A percentile compares a stretch with the other conserved stretches of the same genome.
Evolutionary conservation across 2,888 invertebrate genomes (phyloP).

Genomic region (Melanotus villosus): DNA sequence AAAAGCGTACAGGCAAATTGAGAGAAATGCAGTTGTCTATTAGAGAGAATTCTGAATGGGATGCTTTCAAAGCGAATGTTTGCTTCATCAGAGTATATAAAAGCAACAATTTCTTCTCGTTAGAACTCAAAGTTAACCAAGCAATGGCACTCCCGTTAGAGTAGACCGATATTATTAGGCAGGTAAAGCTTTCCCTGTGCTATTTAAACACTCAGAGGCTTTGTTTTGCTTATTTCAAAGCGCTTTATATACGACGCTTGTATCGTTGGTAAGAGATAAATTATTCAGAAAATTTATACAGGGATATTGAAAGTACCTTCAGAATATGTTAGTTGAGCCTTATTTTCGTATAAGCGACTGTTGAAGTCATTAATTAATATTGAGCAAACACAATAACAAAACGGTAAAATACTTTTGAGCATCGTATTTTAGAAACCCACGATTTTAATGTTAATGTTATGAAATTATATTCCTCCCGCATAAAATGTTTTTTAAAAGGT

Average conservation of each 20-base stretch:
- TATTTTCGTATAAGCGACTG: neutral
- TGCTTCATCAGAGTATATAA: constrained; percentile 18
- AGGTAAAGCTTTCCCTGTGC: constrained; percentile 1
- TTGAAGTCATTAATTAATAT: neutral
- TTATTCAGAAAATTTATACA: constrained; percentile 15
- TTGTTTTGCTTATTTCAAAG: constrained; percentile 13
- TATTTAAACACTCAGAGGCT: constrained; percentile 1
- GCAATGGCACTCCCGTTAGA: constrained; percentile 1
- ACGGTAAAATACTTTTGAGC: no score
- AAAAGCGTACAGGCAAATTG: constrained; percentile 8
- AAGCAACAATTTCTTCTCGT: constrained; percentile 24
- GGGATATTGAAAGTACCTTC: neutral
- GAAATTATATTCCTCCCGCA: no score
- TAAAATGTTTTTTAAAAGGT: no score
- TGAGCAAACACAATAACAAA: neutral
- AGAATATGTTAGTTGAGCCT: constrained; percentile 4
- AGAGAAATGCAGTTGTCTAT: constrained; percentile 30
- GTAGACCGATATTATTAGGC: constrained; percentile 14
- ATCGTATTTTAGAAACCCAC: no score
- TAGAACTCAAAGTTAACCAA: constrained; percentile 10
- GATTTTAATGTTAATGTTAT: no score
- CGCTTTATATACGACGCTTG: neutral
- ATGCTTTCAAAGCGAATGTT: constrained; percentile 9
- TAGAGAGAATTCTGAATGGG: neutral
- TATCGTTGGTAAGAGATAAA: neutral